phyloP scores from a whole-genome alignment of 2,797 vertebrate genomes.

The Intellagama lesueurii region DNA sequence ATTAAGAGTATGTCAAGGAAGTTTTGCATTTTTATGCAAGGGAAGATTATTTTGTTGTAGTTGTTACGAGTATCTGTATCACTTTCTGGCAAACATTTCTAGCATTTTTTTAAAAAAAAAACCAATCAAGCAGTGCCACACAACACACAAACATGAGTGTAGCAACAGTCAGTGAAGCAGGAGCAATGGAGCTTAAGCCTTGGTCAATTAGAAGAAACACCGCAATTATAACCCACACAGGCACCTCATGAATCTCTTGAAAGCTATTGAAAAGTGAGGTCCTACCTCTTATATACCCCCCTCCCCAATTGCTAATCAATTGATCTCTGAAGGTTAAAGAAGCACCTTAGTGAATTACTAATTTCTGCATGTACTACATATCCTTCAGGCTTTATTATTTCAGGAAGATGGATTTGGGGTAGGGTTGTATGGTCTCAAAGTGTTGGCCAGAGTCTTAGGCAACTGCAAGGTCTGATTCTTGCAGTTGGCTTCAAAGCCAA shows the following conservation, averaged over 20 bases:
- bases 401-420: background rate
- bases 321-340: background rate
- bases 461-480: too few species aligned
- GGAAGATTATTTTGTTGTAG: too few species aligned
- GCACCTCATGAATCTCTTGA: background rate
- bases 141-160: background rate
- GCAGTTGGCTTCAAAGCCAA: too few species aligned
- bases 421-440: too few species aligned
- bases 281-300: background rate
- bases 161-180: background rate
- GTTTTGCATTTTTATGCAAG: background rate
- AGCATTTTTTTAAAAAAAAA: background rate
- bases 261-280: background rate
- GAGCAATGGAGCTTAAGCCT: background rate
- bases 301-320: background rate
- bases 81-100: background rate
- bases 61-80: background rate
- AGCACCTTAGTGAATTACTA: background rate
- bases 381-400: background rate
- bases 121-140: background rate
- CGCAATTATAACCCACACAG: background rate
- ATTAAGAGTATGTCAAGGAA: background rate
- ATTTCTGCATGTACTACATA: background rate
- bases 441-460: too few species aligned
- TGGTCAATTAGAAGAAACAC: background rate